These are phyloP conservation scores for Latrodectus geometricus DNA, from an alignment of 1,140 invertebrate species.

Conservation along the genomic window DNA sequence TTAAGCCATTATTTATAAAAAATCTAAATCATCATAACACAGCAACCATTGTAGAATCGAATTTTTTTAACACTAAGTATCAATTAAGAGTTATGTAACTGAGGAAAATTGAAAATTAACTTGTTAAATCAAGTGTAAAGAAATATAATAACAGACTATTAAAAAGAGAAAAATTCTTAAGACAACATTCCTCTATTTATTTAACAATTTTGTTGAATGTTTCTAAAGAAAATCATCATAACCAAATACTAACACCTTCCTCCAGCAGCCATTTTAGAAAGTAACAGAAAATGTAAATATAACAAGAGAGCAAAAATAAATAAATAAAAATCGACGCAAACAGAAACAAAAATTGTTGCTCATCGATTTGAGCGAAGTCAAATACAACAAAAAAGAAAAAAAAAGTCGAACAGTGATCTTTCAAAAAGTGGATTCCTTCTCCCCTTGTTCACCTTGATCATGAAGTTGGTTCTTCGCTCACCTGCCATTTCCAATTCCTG, in stretches of 20 bases:
- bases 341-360: background rate
- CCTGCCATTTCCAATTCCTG: conserved; percentile 49
- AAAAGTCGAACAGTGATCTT: no score
- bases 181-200: background rate
- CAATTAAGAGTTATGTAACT: no score
- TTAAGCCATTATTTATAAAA: no score
- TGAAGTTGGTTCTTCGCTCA: conserved; percentile 36
- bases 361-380: conserved; percentile 19
- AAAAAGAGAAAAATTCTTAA: no score
- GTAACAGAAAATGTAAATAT: background rate
- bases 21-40: no score
- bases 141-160: no score
- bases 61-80: no score
- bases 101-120: no score
- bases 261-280: background rate
- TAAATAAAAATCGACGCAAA: background rate
- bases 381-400: background rate
- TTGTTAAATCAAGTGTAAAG: no score
- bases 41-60: no score
- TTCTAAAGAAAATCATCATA: conserved; percentile 20
- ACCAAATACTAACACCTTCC: background rate
- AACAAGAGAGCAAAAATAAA: background rate
- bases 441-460: conserved; percentile 53
- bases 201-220: background rate
- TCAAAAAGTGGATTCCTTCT: conserved; percentile 37